A percentile compares a stretch with the other conserved stretches of the same genome.
These are phyloP conservation scores for Chrysolina haemoptera DNA, from an alignment of 2,888 invertebrate genomes.

Conservation along the genomic window DNA sequence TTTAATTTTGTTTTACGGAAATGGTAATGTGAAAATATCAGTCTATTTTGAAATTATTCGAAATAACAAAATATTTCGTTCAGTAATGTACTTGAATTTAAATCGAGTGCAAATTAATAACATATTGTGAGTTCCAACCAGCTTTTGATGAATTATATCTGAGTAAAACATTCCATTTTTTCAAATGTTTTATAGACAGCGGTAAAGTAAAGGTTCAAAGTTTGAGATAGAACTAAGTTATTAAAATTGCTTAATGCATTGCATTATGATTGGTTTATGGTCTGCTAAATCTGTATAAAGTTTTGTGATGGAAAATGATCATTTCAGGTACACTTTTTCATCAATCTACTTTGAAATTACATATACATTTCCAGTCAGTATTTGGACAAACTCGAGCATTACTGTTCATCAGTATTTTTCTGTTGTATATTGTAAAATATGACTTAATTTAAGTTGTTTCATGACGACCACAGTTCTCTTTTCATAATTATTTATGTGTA, in stretches of 20 bases:
- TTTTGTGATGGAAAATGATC: too few species aligned
- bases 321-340: too few species aligned
- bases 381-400: conserved; percentile 40
- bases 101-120: neutral
- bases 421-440: conserved; percentile 32
- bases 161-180: conserved; percentile 1
- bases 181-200: too few species aligned
- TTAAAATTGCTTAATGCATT: too few species aligned
- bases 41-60: neutral
- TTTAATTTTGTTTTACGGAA: too few species aligned
- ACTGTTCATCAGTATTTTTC: conserved; percentile 47
- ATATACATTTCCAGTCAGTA: conserved; percentile 47
- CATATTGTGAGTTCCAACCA: neutral
- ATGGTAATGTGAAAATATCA: too few species aligned
- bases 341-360: neutral
- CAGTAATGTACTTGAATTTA: neutral
- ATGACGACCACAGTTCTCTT: conserved; percentile 58
- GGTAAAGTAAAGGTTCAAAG: too few species aligned
- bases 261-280: neutral
- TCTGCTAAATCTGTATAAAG: neutral
- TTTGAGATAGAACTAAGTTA: too few species aligned
- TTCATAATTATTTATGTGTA: conserved; percentile 63
- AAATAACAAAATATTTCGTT: neutral
- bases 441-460: conserved; percentile 33
- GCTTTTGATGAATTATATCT: neutral